Evolutionary conservation across 1,140 invertebrate species (phyloP), one percentile per base, ranked within the genome.

Genomic region (Drosophila micromelanica): DNA sequence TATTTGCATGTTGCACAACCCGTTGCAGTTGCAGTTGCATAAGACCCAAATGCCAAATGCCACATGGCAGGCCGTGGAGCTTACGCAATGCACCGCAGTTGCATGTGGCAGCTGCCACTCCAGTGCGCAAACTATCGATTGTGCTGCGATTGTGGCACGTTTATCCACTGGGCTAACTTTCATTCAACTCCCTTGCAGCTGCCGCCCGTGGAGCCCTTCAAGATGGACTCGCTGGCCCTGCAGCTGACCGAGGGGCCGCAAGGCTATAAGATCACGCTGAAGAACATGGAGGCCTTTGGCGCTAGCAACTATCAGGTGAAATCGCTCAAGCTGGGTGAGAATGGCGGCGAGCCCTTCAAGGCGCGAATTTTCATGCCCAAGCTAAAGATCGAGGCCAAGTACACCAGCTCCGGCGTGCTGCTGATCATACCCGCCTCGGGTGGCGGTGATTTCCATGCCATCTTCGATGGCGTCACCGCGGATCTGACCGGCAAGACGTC

Each of bases 391-490:
- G 93, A 95, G 73, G 93, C 95, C 2, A 94, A 94, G 78, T 96
- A 96, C 91, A 93, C 94, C n/a, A 96, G 95, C 80, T 94, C 94
- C 52, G 95, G 95, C 0, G 93, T 96, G 4, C 90, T 96, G 20
- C 93, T 96, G 52, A 95, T 96, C 54, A 92, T 96, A 38, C 95
- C 95, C 9, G 95, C 95, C 4, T 95, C 94, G 72, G 95, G 95
- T 48, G 95, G 95, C 57, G 95, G 95, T 32, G 95, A 95, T 2
- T 96, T 96, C 82, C 93, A 95, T 79, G 95, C 94, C 12, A 91
- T 93, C 43, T 95, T 96, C 76, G 94, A 93, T 57, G 94, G 95
- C 48, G 93, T 95, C 0, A 93, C 87, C n/a, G 94, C 94, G n/a
- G 92, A 94, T 54, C 93, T 95, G 1, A 94, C 93, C 73, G 95